phyloP scores from a whole-genome alignment of 2,797 vertebrate genomes.

The Sebastolobus alascanus region DNA sequence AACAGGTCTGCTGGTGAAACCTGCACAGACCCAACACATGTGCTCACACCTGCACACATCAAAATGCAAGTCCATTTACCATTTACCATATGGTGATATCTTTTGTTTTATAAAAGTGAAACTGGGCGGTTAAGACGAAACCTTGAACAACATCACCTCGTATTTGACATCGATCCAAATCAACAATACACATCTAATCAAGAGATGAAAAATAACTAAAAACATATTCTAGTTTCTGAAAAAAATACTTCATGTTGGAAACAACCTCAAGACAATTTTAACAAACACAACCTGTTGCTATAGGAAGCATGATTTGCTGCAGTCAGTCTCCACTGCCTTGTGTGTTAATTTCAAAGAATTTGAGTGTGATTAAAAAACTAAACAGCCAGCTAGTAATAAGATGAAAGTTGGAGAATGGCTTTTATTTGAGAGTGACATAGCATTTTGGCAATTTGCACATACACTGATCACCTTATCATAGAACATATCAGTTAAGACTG shows the following conservation, averaged over 20 bases:
- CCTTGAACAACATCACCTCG: neutral
- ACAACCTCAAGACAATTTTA: too few relatives aligned
- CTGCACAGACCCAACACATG: neutral
- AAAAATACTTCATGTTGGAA: too few relatives aligned
- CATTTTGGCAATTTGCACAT: neutral
- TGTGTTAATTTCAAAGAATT: too few relatives aligned
- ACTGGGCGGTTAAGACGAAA: neutral
- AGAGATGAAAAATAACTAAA: neutral
- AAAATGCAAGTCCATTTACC: too few relatives aligned
- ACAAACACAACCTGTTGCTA: neutral
- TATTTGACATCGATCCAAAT: neutral
- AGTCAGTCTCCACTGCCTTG: too few relatives aligned
- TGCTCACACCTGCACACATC: neutral
- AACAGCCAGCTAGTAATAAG: neutral
- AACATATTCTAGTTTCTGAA: too few relatives aligned
- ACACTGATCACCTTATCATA: neutral
- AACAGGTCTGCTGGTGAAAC: neutral
- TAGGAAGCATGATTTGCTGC: neutral
- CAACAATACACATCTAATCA: neutral
- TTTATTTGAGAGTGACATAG: neutral
- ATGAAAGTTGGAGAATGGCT: neutral
- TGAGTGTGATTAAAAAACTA: neutral
- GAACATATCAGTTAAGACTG: neutral
- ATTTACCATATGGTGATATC: too few relatives aligned
- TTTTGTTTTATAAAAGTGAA: neutral